Percentiles rank a stretch among this genome's conserved stretches.
phyloP scores from a whole-genome alignment of 2,888 invertebrate genomes.

The Plusia festucae region DNA sequence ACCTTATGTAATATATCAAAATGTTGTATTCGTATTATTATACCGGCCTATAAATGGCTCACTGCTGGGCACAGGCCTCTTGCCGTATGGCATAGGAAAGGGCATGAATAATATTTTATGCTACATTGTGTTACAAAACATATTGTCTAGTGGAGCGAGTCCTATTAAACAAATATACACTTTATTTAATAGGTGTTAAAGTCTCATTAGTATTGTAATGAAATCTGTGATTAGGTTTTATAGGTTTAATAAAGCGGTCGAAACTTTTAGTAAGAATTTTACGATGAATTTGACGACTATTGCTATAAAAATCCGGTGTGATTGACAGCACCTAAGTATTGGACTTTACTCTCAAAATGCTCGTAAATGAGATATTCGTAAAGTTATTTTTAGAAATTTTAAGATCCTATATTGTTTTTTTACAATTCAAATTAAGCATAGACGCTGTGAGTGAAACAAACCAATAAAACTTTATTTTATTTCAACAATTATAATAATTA shows the following conservation, averaged over 20 bases:
- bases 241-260: background rate
- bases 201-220: conserved; percentile 15
- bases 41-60: too few relatives aligned
- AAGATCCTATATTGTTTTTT: too few relatives aligned
- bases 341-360: background rate
- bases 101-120: too few relatives aligned
- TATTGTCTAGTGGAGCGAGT: background rate
- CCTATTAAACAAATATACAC: conserved; percentile 3
- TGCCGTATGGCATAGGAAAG: too few relatives aligned
- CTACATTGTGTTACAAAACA: background rate
- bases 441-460: too few relatives aligned
- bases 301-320: background rate
- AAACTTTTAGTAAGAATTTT: background rate
- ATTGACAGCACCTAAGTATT: background rate
- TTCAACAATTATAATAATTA: too few relatives aligned
- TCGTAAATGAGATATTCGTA: background rate
- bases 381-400: background rate
- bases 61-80: too few relatives aligned
- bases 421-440: too few relatives aligned
- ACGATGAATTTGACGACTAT: background rate
- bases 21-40: too few relatives aligned
- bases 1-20: too few relatives aligned
- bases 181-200: conserved; percentile 14
- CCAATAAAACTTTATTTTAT: too few relatives aligned
- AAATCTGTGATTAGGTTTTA: background rate